Evolutionary conservation across 2,888 invertebrate genomes (phyloP), one percentile per base, ranked within the genome.

Genomic region (Cephus nigrinus): DNA sequence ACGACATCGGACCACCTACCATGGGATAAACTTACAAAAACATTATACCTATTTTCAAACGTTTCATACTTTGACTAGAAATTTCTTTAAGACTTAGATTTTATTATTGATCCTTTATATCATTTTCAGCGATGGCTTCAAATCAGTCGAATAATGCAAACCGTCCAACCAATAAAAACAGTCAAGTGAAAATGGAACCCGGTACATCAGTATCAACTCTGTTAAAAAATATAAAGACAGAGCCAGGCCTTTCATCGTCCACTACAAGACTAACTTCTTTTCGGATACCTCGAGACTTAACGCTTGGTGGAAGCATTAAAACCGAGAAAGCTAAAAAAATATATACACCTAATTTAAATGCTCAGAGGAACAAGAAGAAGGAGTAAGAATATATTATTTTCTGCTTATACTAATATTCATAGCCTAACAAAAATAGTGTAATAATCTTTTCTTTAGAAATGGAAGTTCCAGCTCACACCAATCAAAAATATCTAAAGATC

Each of bases 281-380:
- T 76, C 84, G 89, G 73, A 79, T 86, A 31, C 90, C 91, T 30
- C 86, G 92, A 68, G 91, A 92, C 81, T 86, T 91, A 72, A 91
- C 91, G 4, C 82, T 92, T n/a, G 90, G 91, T 68, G 91, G 89
- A 33, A 88, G 85, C 76, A 78, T 88, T 23, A 90, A 89, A 78
- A 82, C 83, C 74, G 90, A 91, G 73, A 91, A 88, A 79, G 79
- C 88, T 1, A 91, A 89, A 76, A 91, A 88, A 82, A 76, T 89
- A 5, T 91, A 90, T 73, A 86, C 83, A 4, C 92, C 92, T 40
- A 92, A 92, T 82, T 76, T 91, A 36, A 91, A 91, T 85, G 90
- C 87, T n/a, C 90, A 90, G 74, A 87, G 91, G 75, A 88, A 85
- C 74, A 92, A 89, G 76, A 89, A 89, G 80, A 88, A 89, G 81